phyloP scores from a whole-genome alignment of 1,140 invertebrate species.

The Cydia fagiglandana region DNA sequence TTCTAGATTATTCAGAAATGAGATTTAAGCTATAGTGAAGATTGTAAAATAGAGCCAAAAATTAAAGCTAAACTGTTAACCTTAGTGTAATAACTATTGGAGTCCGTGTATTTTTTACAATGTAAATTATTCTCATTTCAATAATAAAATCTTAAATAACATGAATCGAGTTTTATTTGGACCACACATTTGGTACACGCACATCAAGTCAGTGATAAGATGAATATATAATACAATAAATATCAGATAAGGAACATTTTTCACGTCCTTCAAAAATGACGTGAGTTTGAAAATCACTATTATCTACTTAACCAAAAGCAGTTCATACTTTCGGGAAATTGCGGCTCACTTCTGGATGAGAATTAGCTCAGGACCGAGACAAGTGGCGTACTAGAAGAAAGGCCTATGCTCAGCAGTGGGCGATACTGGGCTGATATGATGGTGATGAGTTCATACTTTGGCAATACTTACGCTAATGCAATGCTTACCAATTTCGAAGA shows the following conservation, averaged over 20 bases:
- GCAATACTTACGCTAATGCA: too few relatives aligned
- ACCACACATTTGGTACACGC: neutral
- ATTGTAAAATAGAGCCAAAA: constrained; percentile 61
- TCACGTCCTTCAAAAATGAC: too few relatives aligned
- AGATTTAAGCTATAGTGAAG: constrained; percentile 38
- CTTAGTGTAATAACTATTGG: constrained; percentile 63
- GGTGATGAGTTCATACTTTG: too few relatives aligned
- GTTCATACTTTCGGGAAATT: too few relatives aligned
- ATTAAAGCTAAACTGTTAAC: constrained; percentile 61
- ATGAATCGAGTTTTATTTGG: constrained; percentile 51
- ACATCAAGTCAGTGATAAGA: neutral
- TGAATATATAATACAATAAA: neutral
- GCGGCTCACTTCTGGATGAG: too few relatives aligned
- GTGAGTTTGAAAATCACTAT: too few relatives aligned
- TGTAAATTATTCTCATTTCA: constrained; percentile 79
- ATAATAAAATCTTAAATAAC: constrained; percentile 73
- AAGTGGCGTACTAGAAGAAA: too few relatives aligned
- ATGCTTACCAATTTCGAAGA: too few relatives aligned
- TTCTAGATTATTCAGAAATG: constrained; percentile 21
- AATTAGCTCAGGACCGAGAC: too few relatives aligned
- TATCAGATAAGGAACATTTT: neutral
- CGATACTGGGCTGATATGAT: too few relatives aligned
- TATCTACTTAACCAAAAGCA: too few relatives aligned
- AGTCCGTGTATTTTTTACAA: constrained; percentile 78
- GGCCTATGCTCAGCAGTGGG: too few relatives aligned